Evolutionary conservation across 1,140 invertebrate species (phyloP), one percentile per base, ranked within the genome.

Genomic region (Sarcophaga bullata): DNA sequence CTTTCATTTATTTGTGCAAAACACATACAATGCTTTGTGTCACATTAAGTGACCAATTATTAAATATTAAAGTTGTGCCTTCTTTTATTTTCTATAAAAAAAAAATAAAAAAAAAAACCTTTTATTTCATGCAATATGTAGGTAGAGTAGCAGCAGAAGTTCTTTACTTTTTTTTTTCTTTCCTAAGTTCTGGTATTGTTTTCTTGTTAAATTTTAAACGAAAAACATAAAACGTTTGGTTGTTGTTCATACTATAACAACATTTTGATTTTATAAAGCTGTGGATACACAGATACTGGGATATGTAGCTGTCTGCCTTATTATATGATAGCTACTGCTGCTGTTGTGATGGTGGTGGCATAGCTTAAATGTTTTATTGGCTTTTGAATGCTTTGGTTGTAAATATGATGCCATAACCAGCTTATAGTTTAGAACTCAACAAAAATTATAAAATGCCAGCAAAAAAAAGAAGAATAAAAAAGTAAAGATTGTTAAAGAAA

Each of bases 31-130:
- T 78, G 75, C 75, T 78, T 48, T 78, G 25, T 78, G 75, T 78
- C 75, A 78, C 75, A 78, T 78, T 78, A 78, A 78, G 75, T 78
- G 75, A 78, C 75, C 75, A 78, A 78, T 78, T 78, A 78, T 78
- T 78, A 78, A 78, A 78, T 78, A 78, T 78, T 78, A 78, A 78
- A 78, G 75, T 78, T 78, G n/a, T 78, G 75, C 75, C 62, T 68
- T 68, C n/a, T n/a, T 68, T 68, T 68, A 37, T 37, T 76, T 76
- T 76, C 46, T 47, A 48, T 76, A 48, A 76, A 58, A n/a, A n/a
- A n/a, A n/a, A n/a, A n/a, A n/a, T n/a, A n/a, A n/a, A n/a, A n/a
- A n/a, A n/a, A n/a, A n/a, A n/a, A 58, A n/a, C 15, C 54, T 58
- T 58, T 13, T n/a, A 58, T 13, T 58, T 58, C 19, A 68, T 68